phyloP scores from a whole-genome alignment of 2,888 invertebrate species.

The Cremastinae sp. region DNA sequence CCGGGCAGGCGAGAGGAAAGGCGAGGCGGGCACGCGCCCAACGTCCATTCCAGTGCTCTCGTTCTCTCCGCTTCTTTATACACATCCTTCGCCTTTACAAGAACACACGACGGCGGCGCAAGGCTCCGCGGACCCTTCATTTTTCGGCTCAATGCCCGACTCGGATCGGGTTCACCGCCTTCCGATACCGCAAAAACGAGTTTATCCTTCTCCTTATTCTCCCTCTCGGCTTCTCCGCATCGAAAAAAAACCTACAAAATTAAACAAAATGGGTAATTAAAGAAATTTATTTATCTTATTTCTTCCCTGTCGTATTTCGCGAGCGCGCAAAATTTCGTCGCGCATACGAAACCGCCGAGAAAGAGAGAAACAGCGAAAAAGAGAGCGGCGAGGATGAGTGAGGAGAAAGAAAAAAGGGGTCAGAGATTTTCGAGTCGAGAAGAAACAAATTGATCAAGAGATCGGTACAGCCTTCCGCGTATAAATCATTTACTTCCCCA shows the following conservation, averaged over 20 bases:
- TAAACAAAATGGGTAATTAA: not conserved
- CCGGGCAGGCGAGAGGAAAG: too few relatives aligned
- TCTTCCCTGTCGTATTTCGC: conserved; percentile 2
- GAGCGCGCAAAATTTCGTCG: too few relatives aligned
- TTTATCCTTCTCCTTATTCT: conserved; percentile 8
- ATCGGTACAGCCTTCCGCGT: conserved; percentile 38
- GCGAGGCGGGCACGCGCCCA: too few relatives aligned
- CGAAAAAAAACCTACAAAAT: conserved; percentile 6
- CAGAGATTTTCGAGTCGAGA: conserved; percentile 34
- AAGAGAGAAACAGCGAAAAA: not conserved
- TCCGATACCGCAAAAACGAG: conserved; percentile 24
- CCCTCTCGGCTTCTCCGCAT: conserved; percentile 9
- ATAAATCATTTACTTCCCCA: conserved; percentile 40
- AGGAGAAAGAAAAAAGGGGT: conserved; percentile 39
- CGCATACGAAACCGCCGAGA: too few relatives aligned
- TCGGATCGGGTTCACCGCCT: conserved; percentile 40
- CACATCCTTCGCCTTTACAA: conserved; percentile 11
- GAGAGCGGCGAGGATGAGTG: not conserved
- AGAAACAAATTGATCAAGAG: conserved; percentile 50
- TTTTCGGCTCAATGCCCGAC: conserved; percentile 51
- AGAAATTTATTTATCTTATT: not conserved
- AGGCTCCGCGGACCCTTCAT: conserved; percentile 32
- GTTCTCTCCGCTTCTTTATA: not conserved
- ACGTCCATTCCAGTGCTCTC: not conserved
- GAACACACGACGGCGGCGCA: conserved; percentile 35